Percentiles rank a stretch among this genome's conserved stretches.
phyloP scores from a whole-genome alignment of 2,113 vertebrate species.

The Brachypodius melanocephalos region DNA sequence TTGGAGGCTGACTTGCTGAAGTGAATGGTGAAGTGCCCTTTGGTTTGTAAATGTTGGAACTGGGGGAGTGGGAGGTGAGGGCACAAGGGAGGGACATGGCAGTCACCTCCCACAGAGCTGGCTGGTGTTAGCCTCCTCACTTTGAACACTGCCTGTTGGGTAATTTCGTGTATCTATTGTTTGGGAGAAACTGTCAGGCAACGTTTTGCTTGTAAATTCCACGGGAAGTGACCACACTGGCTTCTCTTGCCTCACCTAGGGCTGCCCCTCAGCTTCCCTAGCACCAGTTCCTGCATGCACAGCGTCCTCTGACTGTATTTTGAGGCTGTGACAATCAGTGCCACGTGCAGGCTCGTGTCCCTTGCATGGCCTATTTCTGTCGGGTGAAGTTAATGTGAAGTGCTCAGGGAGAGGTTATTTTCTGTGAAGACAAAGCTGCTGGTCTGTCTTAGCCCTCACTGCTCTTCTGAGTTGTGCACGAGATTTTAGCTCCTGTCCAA shows the following conservation, averaged over 20 bases:
- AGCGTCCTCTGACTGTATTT: neutral
- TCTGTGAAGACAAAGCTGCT: neutral
- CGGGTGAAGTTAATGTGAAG: neutral
- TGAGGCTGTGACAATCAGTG: neutral
- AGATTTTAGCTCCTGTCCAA: neutral
- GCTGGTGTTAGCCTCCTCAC: neutral
- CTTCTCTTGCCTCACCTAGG: fast-evolving
- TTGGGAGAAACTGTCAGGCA: neutral
- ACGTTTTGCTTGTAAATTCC: fast-evolving
- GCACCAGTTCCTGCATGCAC: neutral
- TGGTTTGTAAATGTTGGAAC: neutral
- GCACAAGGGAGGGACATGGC: fast-evolving
- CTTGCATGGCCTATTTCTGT: conserved; percentile 41
- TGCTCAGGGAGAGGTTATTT: neutral
- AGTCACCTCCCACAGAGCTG: neutral
- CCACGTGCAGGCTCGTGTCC: neutral
- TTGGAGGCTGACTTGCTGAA: neutral
- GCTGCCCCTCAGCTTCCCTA: neutral
- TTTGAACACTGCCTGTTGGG: fast-evolving
- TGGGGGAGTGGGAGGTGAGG: neutral
- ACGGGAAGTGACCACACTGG: fast-evolving
- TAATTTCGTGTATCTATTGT: fast-evolving
- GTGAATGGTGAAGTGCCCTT: fast-evolving
- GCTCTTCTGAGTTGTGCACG: neutral
- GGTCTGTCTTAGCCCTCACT: neutral